Base-by-base conservation (phyloP, 2,797 vertebrate species). In the Anomalospiza imberbis region DNA sequence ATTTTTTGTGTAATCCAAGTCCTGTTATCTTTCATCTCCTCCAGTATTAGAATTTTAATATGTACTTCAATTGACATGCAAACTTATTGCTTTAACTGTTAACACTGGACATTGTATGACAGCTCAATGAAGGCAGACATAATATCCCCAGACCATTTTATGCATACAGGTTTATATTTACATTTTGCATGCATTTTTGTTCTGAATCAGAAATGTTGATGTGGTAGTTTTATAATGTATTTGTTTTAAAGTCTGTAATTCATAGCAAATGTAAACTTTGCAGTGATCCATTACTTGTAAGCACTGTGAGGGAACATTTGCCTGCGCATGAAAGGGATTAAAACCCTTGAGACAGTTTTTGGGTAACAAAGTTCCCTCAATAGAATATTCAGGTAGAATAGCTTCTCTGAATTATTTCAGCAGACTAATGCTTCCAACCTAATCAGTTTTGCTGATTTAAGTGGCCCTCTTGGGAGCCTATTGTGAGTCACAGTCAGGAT, bases 381-480 rank as follows among this genome's bases (percentile, higher is more conserved):
- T 63, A 42, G 34, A 79, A n/a, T 22, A 79, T 67, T 81, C 72
- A 38, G 54, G 53, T 92, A 89, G 71, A 94, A 55, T 48, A 58
- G 45, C 24, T 85, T 94, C 91, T 82, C 79, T 85, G 78, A 80
- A 78, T 85, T 81, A 62, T 91, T 94, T 82, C 85, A 82, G 38
- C 44, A 88, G 38, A 25, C 63, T 75, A 32, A 85, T 87, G 48
- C 40, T 73, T 95, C 55, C 44, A 84, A 28, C 16, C 71, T 88
- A 89, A 94, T 89, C 53, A 44, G 78, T 92, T 95, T 94, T 93
- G 10, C 53, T 76, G 45, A 63, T 90, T 83, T 74, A 88, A 50
- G 32, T 47, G 51, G 9, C 51, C 36, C 3, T 3, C 45, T 62
- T 42, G 68, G 38, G 40, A 95, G 28, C 12, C 13, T 70, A 10